A percentile compares a stretch with the other conserved stretches of the same genome.
These are phyloP conservation scores for Caenorhabditis brenneri DNA, from an alignment of 1,140 invertebrate genomes.

Conservation along the genomic window DNA sequence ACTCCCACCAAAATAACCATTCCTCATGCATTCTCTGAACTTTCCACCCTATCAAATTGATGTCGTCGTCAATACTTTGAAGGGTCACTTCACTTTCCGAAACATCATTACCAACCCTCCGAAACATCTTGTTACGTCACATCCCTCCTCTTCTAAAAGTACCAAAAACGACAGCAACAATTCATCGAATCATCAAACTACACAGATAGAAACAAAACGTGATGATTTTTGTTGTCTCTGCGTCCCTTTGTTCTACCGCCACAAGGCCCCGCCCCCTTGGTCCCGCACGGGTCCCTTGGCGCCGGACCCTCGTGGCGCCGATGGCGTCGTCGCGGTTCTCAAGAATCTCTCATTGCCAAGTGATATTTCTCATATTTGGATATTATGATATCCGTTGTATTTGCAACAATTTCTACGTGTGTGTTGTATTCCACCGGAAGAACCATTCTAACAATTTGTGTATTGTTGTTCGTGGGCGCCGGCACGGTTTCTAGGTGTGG, in stretches of 20 bases:
- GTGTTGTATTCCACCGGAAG: not conserved
- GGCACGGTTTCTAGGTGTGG: not conserved
- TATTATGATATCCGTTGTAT: not conserved
- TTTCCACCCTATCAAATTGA: no score
- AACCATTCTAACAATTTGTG: not conserved
- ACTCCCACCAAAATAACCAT: no score
- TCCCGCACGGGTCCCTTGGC: not conserved
- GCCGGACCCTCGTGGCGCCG: not conserved
- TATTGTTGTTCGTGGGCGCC: not conserved
- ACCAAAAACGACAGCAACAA: not conserved
- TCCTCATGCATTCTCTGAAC: no score
- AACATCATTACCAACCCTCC: not conserved
- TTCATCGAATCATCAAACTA: not conserved
- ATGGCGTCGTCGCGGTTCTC: not conserved
- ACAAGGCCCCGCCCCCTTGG: not conserved
- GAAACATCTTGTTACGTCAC: not conserved
- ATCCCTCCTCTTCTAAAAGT: no score
- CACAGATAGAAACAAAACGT: not conserved
- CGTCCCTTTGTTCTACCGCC: not conserved
- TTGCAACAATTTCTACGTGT: conserved; percentile 9
- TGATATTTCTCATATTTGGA: not conserved
- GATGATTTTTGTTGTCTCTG: not conserved
- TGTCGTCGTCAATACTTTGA: not conserved
- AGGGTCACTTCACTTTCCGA: not conserved
- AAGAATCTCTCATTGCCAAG: not conserved